These are phyloP conservation scores for Stomatorhinus walkeri DNA, from an alignment of 2,797 vertebrate genomes.

Conservation along the genomic window DNA sequence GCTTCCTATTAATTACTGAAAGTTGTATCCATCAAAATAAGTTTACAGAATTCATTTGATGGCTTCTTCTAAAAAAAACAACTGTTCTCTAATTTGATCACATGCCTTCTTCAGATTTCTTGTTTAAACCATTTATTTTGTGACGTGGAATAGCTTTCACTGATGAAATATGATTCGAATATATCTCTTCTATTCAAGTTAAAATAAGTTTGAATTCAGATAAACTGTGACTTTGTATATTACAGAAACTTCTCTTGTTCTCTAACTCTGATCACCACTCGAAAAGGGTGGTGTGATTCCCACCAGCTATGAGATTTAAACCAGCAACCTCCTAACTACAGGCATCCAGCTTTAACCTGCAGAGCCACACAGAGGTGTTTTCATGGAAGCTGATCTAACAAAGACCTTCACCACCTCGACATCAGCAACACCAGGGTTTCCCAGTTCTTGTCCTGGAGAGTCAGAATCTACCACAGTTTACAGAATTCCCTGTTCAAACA, in stretches of 20 bases:
- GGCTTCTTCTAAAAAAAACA: not conserved
- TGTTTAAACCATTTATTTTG: not conserved
- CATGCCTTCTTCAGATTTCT: not conserved
- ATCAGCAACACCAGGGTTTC: not conserved
- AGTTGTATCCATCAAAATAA: too few relatives aligned
- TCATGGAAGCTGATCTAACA: not conserved
- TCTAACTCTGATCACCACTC: not conserved
- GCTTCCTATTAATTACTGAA: too few relatives aligned
- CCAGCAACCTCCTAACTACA: not conserved
- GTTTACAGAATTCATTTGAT: not conserved
- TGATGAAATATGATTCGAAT: not conserved
- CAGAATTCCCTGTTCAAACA: not conserved
- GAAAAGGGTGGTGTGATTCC: not conserved
- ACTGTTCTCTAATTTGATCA: not conserved
- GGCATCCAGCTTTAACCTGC: not conserved
- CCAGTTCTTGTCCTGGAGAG: not conserved
- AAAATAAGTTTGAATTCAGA: not conserved
- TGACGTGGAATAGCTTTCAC: not conserved
- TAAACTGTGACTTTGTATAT: not conserved
- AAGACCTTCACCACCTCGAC: not conserved
- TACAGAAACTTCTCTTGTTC: not conserved
- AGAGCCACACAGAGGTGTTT: not conserved
- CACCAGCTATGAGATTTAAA: not conserved
- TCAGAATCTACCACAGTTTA: not conserved
- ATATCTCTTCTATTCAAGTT: not conserved